phyloP scores from a whole-genome alignment of 2,113 vertebrate genomes.

The Bos taurus region ARS-UCD2.0 NC_037351.1:12052501-12053000 shows the following conservation, averaged over 20 bases:
- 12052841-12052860: neutral
- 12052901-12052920: neutral
- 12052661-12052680: neutral
- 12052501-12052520: neutral
- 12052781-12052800: neutral
- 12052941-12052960: neutral
- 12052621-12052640: neutral
- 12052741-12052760: neutral
- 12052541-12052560: neutral
- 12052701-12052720: neutral
- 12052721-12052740: neutral
- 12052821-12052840: neutral
- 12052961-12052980: neutral
- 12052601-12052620: neutral
- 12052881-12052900: neutral
- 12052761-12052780: neutral
- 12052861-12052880: neutral
- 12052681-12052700: neutral
- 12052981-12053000: neutral
- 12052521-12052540: neutral
- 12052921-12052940: neutral
- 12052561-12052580: neutral
- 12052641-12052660: neutral
- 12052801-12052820: neutral
- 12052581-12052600: neutral